Percentiles rank a stretch among this genome's conserved stretches.
Evolutionary conservation across 1,140 invertebrate species (phyloP).

Genomic region (Hycleus cichorii): DNA sequence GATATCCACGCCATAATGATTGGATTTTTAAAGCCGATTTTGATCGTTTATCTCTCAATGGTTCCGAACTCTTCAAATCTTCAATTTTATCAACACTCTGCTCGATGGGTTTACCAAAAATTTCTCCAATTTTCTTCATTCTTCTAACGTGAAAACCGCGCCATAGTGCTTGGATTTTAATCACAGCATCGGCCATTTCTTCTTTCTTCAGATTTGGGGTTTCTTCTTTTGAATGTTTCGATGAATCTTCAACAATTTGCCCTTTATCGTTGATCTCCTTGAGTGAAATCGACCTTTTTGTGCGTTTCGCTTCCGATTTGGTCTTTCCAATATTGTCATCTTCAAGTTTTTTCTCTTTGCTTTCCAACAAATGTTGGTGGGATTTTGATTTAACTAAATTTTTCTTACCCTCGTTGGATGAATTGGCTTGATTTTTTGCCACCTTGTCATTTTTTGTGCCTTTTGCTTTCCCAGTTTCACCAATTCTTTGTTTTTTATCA

Average conservation of each 20-base stretch:
- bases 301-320: background rate
- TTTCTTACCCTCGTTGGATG: too few relatives aligned
- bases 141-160: conserved; percentile 9
- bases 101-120: background rate
- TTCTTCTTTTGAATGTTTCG: background rate
- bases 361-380: too few relatives aligned
- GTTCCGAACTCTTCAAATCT: background rate
- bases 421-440: too few relatives aligned
- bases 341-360: too few relatives aligned
- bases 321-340: too few relatives aligned
- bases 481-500: too few relatives aligned
- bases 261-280: background rate
- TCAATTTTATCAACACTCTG: background rate
- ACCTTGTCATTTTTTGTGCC: too few relatives aligned
- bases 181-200: conserved; percentile 6
- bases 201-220: background rate
- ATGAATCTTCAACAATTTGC: background rate
- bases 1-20: conserved; percentile 16
- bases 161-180: conserved; percentile 9
- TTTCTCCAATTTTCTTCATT: background rate
- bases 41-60: background rate
- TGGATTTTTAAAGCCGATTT: conserved; percentile 21
- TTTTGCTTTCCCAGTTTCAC: too few relatives aligned
- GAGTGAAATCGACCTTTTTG: background rate
- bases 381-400: too few relatives aligned